Conservation (phyloP, 2,888 invertebrate genomes). For the Arenicola marina region DNA sequence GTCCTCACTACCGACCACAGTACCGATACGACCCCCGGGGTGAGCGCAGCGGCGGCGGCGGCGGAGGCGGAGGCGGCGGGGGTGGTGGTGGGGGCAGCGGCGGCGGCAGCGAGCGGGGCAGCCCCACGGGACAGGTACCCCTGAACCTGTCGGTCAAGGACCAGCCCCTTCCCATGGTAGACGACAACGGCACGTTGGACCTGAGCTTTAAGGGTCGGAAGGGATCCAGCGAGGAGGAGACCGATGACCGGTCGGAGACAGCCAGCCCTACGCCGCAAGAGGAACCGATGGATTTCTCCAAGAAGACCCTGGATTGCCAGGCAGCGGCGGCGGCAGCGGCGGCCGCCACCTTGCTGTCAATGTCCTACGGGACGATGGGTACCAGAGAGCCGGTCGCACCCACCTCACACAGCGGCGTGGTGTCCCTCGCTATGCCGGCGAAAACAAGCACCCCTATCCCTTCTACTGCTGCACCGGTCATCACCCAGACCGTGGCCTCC, state of each 20-base stretch:
- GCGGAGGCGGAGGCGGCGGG: not conserved
- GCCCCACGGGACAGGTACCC: slow-evolving; percentile 12
- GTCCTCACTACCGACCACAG: slow-evolving; percentile 43
- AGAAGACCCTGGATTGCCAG: slow-evolving; percentile 26
- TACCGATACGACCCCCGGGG: slow-evolving; percentile 35
- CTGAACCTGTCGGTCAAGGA: slow-evolving; percentile 31
- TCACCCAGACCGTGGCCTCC: too few relatives aligned
- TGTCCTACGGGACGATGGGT: not conserved
- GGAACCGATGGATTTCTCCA: slow-evolving; percentile 75
- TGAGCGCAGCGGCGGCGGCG: too few relatives aligned
- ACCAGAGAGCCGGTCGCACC: too few relatives aligned
- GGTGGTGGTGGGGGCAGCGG: not conserved
- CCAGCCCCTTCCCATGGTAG: not conserved
- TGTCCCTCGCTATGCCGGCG: too few relatives aligned
- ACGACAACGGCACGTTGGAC: slow-evolving; percentile 31
- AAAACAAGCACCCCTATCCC: too few relatives aligned
- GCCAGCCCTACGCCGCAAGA: slow-evolving; percentile 63
- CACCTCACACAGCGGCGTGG: too few relatives aligned
- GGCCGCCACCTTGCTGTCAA: slow-evolving; percentile 5
- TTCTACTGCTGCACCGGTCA: too few relatives aligned
- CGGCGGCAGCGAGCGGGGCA: not conserved
- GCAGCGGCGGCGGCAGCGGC: not conserved
- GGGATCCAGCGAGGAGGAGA: not conserved
- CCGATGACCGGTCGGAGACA: not conserved
- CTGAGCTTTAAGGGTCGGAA: slow-evolving; percentile 36